A percentile compares a stretch with the other conserved stretches of the same genome.
These are phyloP conservation scores for Lycophotia porphyrea DNA, from an alignment of 2,888 invertebrate genomes.

Conservation along the genomic window DNA sequence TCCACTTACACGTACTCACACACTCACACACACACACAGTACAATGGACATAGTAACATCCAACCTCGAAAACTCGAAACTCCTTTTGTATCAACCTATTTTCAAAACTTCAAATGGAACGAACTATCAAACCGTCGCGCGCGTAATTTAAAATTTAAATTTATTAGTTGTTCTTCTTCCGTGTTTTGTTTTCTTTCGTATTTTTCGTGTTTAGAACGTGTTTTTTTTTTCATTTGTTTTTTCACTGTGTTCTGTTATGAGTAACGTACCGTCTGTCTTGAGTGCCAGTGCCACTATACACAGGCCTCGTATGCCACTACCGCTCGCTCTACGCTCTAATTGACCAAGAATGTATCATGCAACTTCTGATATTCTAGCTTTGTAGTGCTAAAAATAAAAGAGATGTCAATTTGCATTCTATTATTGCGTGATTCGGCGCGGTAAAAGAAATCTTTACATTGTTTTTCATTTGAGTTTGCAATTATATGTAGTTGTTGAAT, in stretches of 20 bases:
- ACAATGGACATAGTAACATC: constrained; percentile 39
- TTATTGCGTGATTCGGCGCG: constrained; percentile 62
- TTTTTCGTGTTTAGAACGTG: neutral
- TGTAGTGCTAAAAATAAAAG: constrained; percentile 65
- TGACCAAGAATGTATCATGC: constrained; percentile 88
- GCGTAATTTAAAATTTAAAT: constrained; percentile 28
- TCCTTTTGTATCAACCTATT: constrained; percentile 41
- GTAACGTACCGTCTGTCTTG: constrained; percentile 82
- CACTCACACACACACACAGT: constrained; percentile 32
- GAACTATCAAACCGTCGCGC: constrained; percentile 27
- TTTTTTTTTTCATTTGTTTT: constrained; percentile 47
- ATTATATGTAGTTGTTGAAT: constrained; percentile 31
- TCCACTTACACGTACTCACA: constrained; percentile 71
- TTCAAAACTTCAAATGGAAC: constrained; percentile 52
- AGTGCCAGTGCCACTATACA: constrained; percentile 81
- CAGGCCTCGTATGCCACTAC: constrained; percentile 74
- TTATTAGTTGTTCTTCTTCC: neutral
- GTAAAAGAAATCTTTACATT: constrained; percentile 50
- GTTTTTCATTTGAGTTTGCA: constrained; percentile 40
- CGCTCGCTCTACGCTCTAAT: constrained; percentile 85
- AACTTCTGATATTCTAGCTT: constrained; percentile 73
- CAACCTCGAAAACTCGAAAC: constrained; percentile 55
- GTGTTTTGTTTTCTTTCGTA: constrained; percentile 7
- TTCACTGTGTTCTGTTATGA: constrained; percentile 68
- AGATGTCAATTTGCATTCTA: constrained; percentile 64